These are phyloP conservation scores for Gobio gobio DNA, from an alignment of 2,113 vertebrate species.

Conservation along the genomic window DNA sequence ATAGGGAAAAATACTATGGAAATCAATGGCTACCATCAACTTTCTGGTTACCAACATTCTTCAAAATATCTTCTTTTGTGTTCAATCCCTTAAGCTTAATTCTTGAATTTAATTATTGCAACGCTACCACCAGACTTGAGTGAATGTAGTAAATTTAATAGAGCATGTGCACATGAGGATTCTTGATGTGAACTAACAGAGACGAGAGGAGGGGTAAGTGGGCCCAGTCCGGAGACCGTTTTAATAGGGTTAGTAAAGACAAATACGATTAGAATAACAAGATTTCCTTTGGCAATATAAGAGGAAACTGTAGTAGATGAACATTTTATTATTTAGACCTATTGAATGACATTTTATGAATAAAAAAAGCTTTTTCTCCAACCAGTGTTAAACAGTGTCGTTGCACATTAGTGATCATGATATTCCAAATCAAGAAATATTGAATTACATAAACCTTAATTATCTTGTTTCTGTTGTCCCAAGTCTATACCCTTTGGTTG, in stretches of 20 bases:
- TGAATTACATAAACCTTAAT: no score
- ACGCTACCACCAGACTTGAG: no score
- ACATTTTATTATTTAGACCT: neutral
- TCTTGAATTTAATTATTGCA: no score
- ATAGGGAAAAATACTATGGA: no score
- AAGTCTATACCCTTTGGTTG: no score
- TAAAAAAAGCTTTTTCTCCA: neutral
- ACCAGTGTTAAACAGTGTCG: neutral
- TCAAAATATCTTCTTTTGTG: no score
- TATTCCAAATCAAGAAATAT: neutral
- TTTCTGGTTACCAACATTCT: no score
- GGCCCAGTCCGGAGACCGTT: neutral
- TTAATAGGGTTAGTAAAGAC: neutral
- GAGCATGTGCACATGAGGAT: neutral
- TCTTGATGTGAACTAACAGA: neutral
- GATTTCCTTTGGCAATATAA: neutral
- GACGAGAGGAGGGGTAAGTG: no score
- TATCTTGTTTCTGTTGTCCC: no score
- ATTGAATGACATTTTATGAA: neutral
- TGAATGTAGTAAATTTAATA: no score
- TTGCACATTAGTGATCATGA: neutral
- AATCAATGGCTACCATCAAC: no score
- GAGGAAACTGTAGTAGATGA: neutral
- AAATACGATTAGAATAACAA: slow-evolving; percentile 5
- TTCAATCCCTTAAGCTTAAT: no score